Evolutionary conservation across 2,888 invertebrate genomes (phyloP).

Genomic region (Agelastica alni): DNA sequence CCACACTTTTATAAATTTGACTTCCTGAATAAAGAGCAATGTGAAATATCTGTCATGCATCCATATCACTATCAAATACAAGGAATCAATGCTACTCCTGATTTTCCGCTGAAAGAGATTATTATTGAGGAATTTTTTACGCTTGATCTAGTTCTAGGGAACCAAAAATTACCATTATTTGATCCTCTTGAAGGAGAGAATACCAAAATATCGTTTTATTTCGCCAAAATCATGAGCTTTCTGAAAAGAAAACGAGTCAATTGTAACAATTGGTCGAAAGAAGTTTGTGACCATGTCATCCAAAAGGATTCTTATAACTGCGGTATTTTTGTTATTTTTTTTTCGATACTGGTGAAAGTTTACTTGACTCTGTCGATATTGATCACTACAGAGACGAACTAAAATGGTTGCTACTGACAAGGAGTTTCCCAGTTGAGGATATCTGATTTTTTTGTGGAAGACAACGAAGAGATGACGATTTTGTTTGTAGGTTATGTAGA

Average conservation of each 20-base stretch:
- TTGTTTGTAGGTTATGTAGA: not conserved
- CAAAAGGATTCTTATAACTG: no score
- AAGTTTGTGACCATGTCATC: no score
- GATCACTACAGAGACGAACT: conserved; percentile 1
- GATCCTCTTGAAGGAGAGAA: no score
- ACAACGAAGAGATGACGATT: not conserved
- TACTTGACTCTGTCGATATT: not conserved
- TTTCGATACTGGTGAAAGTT: not conserved
- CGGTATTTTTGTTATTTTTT: no score
- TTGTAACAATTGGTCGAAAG: no score
- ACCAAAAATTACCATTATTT: no score
- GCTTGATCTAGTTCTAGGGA: no score
- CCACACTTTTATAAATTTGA: conserved; percentile 8
- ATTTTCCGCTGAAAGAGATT: no score
- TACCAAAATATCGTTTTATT: conserved; percentile 6
- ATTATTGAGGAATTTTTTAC: no score
- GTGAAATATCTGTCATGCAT: not conserved
- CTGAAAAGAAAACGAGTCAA: not conserved
- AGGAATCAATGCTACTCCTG: not conserved
- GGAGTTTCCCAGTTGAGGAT: not conserved
- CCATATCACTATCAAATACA: no score
- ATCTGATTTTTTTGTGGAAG: not conserved
- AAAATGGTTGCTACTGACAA: conserved; percentile 5
- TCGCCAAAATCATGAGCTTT: not conserved
- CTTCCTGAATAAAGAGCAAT: conserved; percentile 3